Evolutionary conservation across 2,888 invertebrate species (phyloP).

Genomic region (Ectemnius cavifrons): DNA sequence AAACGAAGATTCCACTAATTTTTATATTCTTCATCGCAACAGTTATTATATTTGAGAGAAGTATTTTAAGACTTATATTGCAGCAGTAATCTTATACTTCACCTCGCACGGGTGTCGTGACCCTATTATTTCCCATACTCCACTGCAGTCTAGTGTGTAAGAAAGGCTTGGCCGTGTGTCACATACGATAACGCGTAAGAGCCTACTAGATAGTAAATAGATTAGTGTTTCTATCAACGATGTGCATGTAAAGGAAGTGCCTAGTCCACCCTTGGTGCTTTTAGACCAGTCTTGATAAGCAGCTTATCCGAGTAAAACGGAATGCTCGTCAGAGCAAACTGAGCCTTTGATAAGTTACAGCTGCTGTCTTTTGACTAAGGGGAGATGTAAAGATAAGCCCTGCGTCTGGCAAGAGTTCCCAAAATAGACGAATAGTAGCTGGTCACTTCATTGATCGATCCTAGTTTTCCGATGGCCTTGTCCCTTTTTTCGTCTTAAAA

Average conservation of each 20-base stretch:
- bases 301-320: slow-evolving; percentile 20
- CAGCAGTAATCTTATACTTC: too few species aligned
- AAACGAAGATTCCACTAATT: too few species aligned
- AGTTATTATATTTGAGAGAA: not conserved
- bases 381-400: not conserved
- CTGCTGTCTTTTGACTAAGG: not conserved
- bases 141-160: too few species aligned
- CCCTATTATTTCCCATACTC: too few species aligned
- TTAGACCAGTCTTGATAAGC: slow-evolving; percentile 28
- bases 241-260: not conserved
- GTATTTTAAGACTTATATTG: not conserved
- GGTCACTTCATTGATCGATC: slow-evolving; percentile 35
- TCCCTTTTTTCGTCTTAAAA: too few species aligned
- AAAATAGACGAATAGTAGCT: slow-evolving; percentile 24
- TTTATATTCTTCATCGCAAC: too few species aligned
- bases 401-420: slow-evolving; percentile 22
- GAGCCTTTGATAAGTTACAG: slow-evolving; percentile 5
- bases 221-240: not conserved
- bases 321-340: slow-evolving; percentile 17
- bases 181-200: too few species aligned
- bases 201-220: not conserved
- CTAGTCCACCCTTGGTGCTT: not conserved
- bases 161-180: too few species aligned
- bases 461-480: slow-evolving; percentile 20
- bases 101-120: too few species aligned